phyloP scores from a whole-genome alignment of 2,888 invertebrate species.

The Leptarthrus brevirostris region DNA sequence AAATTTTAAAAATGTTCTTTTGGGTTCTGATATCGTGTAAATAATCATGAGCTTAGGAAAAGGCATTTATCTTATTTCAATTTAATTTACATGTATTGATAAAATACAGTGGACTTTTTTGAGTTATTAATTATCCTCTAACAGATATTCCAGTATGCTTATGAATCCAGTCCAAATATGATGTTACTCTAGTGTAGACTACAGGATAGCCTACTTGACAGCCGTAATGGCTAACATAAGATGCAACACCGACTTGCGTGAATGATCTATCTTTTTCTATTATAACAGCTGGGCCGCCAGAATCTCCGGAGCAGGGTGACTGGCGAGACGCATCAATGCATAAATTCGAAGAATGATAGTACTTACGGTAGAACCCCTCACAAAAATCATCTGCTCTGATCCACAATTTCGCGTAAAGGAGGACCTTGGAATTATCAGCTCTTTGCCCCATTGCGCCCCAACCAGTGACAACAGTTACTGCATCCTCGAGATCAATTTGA shows the following conservation, averaged over 20 bases:
- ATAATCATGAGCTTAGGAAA: no score
- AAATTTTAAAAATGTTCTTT: no score
- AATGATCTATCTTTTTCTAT: neutral
- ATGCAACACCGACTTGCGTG: conserved; percentile 35
- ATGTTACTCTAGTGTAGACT: conserved; percentile 45
- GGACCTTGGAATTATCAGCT: neutral
- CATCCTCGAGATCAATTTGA: neutral
- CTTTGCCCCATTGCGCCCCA: conserved; percentile 25
- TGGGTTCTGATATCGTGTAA: no score
- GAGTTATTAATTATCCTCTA: neutral
- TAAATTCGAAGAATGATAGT: conserved; percentile 17
- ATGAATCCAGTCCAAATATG: conserved; percentile 48
- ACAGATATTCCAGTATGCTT: conserved; percentile 41
- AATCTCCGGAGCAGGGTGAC: conserved; percentile 50
- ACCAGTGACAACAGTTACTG: neutral
- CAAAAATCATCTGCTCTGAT: neutral
- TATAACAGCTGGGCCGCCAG: conserved; percentile 44
- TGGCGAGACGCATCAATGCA: conserved; percentile 28
- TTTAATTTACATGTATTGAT: no score
- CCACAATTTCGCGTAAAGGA: neutral
- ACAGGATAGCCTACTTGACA: conserved; percentile 47
- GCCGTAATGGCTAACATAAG: conserved; percentile 30
- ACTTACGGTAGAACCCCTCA: neutral
- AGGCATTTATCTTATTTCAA: no score
- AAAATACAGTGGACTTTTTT: no score